A percentile compares a stretch with the other conserved stretches of the same genome.
Evolutionary conservation across 2,888 invertebrate species (phyloP).

Genomic region (Fabriciana adippe): DNA sequence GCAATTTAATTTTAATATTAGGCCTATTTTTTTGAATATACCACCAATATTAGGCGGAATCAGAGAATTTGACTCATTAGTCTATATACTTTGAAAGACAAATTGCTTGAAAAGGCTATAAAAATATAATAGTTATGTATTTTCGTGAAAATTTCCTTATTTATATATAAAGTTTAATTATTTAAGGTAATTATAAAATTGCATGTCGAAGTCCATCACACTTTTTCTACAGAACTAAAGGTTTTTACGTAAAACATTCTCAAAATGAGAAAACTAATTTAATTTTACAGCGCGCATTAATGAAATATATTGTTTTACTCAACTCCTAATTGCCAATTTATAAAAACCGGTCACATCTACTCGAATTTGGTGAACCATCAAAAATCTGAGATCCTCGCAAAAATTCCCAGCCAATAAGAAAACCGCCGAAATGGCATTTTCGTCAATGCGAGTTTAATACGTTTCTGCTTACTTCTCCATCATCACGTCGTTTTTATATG

Average conservation of each 20-base stretch:
- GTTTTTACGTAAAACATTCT: not conserved
- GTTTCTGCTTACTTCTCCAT: conserved; percentile 72
- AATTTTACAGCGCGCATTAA: conserved; percentile 27
- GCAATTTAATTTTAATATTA: no score
- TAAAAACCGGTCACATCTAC: conserved; percentile 25
- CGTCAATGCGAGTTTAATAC: conserved; percentile 69
- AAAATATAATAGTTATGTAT: no score
- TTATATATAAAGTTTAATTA: no score
- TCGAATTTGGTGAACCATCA: conserved; percentile 44
- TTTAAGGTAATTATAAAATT: no score
- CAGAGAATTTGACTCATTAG: no score
- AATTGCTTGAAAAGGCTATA: no score
- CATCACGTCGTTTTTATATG: conserved; percentile 63
- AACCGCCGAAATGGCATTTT: conserved; percentile 66
- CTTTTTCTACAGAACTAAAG: conserved; percentile 2
- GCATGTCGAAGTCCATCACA: no score
- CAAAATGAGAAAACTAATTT: conserved; percentile 25
- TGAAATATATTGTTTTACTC: conserved; percentile 24
- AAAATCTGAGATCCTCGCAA: conserved; percentile 48
- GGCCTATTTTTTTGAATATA: no score
- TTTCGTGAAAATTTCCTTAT: no score
- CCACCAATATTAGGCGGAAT: no score
- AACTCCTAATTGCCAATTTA: conserved; percentile 20
- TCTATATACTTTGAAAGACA: no score
- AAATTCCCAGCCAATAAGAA: conserved; percentile 52